These are phyloP conservation scores for Trachelus stipa DNA, from an alignment of 2,888 invertebrate genomes.

Conservation along the genomic window DNA sequence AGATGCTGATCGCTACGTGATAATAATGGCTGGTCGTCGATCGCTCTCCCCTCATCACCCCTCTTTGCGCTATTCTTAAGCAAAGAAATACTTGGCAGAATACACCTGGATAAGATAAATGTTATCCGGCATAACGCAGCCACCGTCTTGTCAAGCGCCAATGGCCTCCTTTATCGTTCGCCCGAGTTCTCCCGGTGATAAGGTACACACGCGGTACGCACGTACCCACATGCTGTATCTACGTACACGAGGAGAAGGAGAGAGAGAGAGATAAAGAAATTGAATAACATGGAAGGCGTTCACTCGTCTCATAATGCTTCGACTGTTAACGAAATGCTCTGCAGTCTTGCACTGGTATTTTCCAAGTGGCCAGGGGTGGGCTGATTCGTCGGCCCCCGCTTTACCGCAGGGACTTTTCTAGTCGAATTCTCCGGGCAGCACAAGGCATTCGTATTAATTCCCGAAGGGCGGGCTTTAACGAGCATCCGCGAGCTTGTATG, in stretches of 20 bases:
- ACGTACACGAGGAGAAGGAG: not conserved
- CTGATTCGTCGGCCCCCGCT: not conserved
- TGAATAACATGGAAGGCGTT: not conserved
- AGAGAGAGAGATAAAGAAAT: not conserved
- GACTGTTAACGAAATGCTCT: not conserved
- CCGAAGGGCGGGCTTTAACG: not conserved
- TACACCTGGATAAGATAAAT: conserved; percentile 34
- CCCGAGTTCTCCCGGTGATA: not conserved
- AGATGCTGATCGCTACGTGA: not conserved
- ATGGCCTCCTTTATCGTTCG: not conserved
- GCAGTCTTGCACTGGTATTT: not conserved
- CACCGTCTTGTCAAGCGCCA: not conserved
- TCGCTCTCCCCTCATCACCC: not conserved
- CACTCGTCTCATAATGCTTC: not conserved
- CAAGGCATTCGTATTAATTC: not conserved
- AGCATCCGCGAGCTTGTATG: not conserved
- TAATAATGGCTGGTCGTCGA: not conserved
- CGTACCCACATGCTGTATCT: not conserved
- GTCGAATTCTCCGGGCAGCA: not conserved
- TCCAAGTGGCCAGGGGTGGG: not conserved
- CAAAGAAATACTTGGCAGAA: not conserved
- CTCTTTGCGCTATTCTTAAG: not conserved
- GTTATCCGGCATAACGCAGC: conserved; percentile 19
- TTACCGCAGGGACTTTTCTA: not conserved
- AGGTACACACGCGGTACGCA: not conserved